A percentile compares a stretch with the other conserved stretches of the same genome.
These are phyloP conservation scores for Drosophila yakuba DNA, from an alignment of 1,140 invertebrate species.

Conservation along the genomic window DNA sequence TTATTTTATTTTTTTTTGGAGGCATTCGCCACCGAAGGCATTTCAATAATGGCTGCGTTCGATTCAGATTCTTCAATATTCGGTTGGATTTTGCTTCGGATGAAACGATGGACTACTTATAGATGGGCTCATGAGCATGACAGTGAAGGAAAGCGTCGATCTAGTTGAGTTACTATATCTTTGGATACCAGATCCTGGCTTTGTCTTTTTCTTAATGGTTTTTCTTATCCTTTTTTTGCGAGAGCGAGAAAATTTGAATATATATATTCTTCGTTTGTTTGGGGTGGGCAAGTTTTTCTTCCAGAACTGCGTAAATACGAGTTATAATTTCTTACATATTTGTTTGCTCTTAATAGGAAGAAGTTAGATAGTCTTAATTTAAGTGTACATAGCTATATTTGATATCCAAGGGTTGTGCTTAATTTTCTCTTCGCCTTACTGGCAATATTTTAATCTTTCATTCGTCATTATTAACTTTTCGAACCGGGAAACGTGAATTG, in stretches of 20 bases:
- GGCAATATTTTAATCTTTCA: conserved; percentile 3
- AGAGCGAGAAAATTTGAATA: conserved; percentile 19
- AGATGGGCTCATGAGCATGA: conserved; percentile 28
- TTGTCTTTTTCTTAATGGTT: conserved; percentile 20
- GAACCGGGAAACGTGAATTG: conserved; percentile 62
- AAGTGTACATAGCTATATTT: conserved; percentile 51
- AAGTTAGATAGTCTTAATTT: conserved; percentile 51
- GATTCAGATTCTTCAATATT: conserved; percentile 20
- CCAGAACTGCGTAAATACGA: conserved; percentile 48
- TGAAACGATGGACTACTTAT: conserved; percentile 39
- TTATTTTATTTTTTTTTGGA: conserved; percentile 7
- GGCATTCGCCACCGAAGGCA: conserved; percentile 41
- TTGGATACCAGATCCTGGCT: conserved; percentile 9
- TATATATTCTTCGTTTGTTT: conserved; percentile 4
- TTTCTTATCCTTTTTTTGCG: conserved; percentile 21
- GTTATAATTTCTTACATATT: conserved; percentile 32
- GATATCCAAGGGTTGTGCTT: conserved; percentile 47
- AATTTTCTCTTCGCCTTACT: conserved; percentile 14
- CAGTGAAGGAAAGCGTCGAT: conserved; percentile 21
- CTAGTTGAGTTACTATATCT: conserved; percentile 20
- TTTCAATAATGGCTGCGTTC: conserved; percentile 41
- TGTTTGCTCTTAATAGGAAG: conserved; percentile 55
- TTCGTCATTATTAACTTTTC: conserved; percentile 26
- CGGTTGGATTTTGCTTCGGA: background rate
- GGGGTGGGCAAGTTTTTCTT: conserved; percentile 53